Conservation (phyloP, 2,113 vertebrate species). For the Semicossyphus pulcher region DNA sequence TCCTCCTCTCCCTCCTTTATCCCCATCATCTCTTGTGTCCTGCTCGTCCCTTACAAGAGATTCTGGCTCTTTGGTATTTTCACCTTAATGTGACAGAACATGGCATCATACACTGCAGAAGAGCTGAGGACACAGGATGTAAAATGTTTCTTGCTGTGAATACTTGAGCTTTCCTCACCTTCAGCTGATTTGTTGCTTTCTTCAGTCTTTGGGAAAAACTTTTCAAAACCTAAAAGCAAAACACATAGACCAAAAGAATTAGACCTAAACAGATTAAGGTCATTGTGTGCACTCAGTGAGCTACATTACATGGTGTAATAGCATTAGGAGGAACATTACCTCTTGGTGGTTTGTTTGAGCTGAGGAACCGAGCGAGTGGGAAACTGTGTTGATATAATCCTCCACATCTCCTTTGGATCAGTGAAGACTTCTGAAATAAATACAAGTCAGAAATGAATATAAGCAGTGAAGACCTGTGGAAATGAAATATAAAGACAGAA, state of each 20-base stretch:
- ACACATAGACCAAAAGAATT: not conserved
- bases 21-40: conserved; percentile 15
- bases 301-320: not conserved
- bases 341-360: conserved; percentile 81
- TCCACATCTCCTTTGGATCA: conserved; percentile 49
- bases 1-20: conserved; percentile 42
- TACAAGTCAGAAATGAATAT: not conserved
- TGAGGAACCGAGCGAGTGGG: conserved; percentile 56
- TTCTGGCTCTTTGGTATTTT: conserved; percentile 58
- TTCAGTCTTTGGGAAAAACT: conserved; percentile 77
- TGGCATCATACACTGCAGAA: not conserved
- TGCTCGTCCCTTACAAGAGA: conserved; percentile 20
- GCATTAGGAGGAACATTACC: conserved; percentile 61
- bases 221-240: conserved; percentile 80
- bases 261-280: not conserved
- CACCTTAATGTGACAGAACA: conserved; percentile 49
- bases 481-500: not conserved
- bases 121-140: not conserved
- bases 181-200: conserved; percentile 54
- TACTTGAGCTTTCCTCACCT: conserved; percentile 52
- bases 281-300: not conserved
- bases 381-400: conserved; percentile 49
- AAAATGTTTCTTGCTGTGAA: conserved; percentile 1
- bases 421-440: conserved; percentile 52
- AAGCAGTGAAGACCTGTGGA: conserved; percentile 1